Conservation (phyloP, 2,888 invertebrate genomes). For the Polyommatus icarus region DNA sequence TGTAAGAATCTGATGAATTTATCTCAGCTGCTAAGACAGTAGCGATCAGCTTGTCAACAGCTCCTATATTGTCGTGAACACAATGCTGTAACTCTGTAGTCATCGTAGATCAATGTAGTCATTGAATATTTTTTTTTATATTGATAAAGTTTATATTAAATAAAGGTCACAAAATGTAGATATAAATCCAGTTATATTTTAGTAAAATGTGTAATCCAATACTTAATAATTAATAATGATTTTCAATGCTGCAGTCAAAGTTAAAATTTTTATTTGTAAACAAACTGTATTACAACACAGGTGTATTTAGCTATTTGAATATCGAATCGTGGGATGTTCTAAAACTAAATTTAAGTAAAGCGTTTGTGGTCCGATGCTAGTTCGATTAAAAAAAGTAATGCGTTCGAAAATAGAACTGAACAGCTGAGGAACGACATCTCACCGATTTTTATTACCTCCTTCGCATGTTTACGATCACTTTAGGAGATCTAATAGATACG, state of each 20-base stretch:
- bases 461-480: constrained; percentile 77
- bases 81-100: background rate
- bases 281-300: constrained; percentile 36
- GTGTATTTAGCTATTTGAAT: constrained; percentile 36
- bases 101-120: background rate
- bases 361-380: constrained; percentile 59
- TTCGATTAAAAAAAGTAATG: constrained; percentile 71
- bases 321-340: constrained; percentile 38
- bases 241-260: background rate
- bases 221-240: background rate
- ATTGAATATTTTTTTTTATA: background rate
- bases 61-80: background rate
- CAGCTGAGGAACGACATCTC: constrained; percentile 77
- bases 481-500: constrained; percentile 77
- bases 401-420: constrained; percentile 77
- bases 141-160: background rate
- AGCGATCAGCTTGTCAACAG: background rate
- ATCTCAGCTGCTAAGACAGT: background rate
- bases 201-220: background rate
- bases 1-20: background rate
- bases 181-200: background rate
- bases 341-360: constrained; percentile 43
- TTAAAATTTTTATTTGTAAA: background rate
- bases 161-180: background rate
- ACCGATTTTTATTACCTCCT: constrained; percentile 75